Percentiles rank a stretch among this genome's conserved stretches.
These are phyloP conservation scores for Lepidostoma basale DNA, from an alignment of 1,140 invertebrate genomes.

Conservation along the genomic window DNA sequence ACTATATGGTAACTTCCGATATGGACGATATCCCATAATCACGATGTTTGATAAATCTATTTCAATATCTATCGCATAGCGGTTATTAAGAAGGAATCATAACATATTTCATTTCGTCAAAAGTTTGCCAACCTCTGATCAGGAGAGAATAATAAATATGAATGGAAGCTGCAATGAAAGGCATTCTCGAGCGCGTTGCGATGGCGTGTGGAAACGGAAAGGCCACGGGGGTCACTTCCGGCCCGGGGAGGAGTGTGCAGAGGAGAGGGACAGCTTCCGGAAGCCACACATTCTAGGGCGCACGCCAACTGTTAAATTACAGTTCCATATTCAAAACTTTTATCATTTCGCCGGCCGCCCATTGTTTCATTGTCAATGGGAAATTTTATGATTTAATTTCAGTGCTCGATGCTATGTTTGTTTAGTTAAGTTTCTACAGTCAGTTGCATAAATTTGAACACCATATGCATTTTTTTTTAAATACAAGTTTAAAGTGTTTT, in stretches of 20 bases:
- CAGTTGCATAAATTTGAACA: too few species aligned
- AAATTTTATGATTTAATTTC: too few species aligned
- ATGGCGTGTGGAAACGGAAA: neutral
- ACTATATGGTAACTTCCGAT: neutral
- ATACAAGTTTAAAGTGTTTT: too few species aligned
- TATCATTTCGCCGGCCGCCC: neutral
- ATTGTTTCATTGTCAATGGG: neutral
- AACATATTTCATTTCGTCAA: neutral
- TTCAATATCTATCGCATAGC: neutral
- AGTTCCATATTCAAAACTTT: constrained; percentile 2
- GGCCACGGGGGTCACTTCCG: constrained; percentile 17
- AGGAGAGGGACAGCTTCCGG: constrained; percentile 8
- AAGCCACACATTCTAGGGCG: constrained; percentile 20
- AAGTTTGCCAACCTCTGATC: neutral
- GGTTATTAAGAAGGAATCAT: neutral
- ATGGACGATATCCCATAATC: neutral
- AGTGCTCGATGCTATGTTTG: too few species aligned
- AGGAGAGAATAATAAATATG: constrained; percentile 3
- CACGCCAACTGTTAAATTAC: neutral
- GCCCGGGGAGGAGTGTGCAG: neutral
- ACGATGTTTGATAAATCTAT: neutral
- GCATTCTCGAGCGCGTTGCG: constrained; percentile 7
- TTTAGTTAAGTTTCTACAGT: too few species aligned
- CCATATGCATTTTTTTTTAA: too few species aligned
- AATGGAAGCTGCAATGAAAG: constrained; percentile 13